Percentiles rank a stretch among this genome's conserved stretches.
Evolutionary conservation across 37 sponge, comb jelly and placozoan species (phyloP).

Genomic region (Petrosia ficiformis): DNA sequence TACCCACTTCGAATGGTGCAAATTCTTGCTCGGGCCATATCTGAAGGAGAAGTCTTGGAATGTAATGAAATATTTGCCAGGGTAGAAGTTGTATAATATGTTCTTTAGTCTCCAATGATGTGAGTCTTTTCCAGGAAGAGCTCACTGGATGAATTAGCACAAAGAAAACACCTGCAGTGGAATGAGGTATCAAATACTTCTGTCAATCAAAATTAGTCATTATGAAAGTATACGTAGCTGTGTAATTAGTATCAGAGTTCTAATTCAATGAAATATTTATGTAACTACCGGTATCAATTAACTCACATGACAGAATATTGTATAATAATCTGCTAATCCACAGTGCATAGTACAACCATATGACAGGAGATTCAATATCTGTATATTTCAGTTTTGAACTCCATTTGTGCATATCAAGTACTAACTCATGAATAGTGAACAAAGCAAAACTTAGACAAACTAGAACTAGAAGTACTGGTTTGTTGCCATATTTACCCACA

Average conservation of each 20-base stretch:
- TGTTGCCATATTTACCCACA: no score
- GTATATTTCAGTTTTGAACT: no score
- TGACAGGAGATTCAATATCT: no score
- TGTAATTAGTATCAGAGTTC: no score
- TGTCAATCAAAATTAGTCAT: no score
- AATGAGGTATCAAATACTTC: no score
- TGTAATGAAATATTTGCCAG: no score
- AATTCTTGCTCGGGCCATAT: not conserved
- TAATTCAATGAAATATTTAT: not conserved
- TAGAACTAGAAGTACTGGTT: no score
- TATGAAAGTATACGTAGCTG: no score
- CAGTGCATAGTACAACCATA: not conserved
- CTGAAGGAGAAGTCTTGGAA: not conserved
- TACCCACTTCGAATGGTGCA: not conserved
- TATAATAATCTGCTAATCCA: not conserved
- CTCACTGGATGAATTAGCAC: not conserved
- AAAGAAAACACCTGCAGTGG: not conserved
- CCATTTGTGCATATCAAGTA: no score
- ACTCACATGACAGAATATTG: not conserved
- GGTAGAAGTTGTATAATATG: not conserved
- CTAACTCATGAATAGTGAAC: no score
- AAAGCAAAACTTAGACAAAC: no score
- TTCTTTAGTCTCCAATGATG: not conserved
- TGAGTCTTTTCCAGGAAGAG: not conserved
- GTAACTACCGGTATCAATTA: not conserved